These are phyloP conservation scores for Pterois miles DNA, from an alignment of 2,797 vertebrate genomes.

Conservation along the genomic window DNA sequence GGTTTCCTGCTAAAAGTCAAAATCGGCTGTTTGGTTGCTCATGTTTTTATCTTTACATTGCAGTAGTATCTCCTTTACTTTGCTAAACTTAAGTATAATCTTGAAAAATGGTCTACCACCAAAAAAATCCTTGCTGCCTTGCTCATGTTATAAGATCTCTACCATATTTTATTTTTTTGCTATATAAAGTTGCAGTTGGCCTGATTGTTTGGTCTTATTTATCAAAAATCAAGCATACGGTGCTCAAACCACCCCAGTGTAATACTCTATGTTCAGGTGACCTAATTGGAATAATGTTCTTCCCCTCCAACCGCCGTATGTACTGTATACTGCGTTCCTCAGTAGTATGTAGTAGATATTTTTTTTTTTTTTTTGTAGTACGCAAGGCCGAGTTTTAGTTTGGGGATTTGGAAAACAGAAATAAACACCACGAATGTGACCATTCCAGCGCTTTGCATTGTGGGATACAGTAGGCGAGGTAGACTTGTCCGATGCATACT, in stretches of 20 bases:
- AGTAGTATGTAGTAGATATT: no score
- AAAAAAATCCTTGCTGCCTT: neutral
- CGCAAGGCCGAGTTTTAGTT: no score
- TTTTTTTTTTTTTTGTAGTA: no score
- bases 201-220: neutral
- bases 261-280: neutral
- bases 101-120: neutral
- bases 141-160: neutral
- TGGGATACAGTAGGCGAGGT: no score
- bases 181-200: neutral
- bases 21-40: neutral
- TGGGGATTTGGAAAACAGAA: no score
- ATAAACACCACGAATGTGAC: no score
- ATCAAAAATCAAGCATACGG: neutral
- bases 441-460: no score
- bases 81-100: neutral
- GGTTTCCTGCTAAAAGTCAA: neutral
- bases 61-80: neutral
- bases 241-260: neutral
- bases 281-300: no score
- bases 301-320: no score
- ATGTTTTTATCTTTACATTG: neutral
- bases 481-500: no score
- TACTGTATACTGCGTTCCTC: no score
- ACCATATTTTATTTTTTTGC: neutral